Evolutionary conservation across 2,113 vertebrate genomes (phyloP).

Genomic region (Psittacara wagleri): DNA sequence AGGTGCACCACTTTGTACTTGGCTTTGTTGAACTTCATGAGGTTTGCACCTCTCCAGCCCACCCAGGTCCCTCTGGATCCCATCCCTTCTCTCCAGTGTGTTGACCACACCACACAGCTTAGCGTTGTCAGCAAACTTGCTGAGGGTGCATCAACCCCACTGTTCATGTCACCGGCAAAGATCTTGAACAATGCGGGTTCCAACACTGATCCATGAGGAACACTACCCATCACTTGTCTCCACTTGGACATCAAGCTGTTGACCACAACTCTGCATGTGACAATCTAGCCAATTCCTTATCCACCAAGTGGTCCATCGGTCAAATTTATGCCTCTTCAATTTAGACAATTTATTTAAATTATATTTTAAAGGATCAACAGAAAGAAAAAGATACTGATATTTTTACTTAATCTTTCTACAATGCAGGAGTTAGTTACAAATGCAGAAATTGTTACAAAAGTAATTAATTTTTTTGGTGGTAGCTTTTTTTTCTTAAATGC

Average conservation of each 20-base stretch:
- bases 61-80: not conserved
- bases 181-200: not conserved
- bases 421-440: not conserved
- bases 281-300: not conserved
- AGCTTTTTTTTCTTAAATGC: not conserved
- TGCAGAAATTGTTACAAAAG: not conserved
- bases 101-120: not conserved
- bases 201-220: not conserved
- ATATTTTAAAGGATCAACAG: not conserved
- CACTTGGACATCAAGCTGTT: not conserved
- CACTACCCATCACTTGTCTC: not conserved
- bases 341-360: not conserved
- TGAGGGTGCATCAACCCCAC: not conserved
- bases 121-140: not conserved
- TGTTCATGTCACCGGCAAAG: not conserved
- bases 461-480: not conserved
- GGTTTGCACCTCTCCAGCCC: not conserved
- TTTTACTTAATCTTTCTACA: not conserved
- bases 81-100: not conserved
- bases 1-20: not conserved
- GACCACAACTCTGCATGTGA: not conserved
- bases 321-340: not conserved
- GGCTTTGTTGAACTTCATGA: not conserved
- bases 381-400: not conserved
- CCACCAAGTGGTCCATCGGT: not conserved